These are phyloP conservation scores for Nowickia ferox DNA, from an alignment of 2,888 invertebrate species.

Conservation along the genomic window DNA sequence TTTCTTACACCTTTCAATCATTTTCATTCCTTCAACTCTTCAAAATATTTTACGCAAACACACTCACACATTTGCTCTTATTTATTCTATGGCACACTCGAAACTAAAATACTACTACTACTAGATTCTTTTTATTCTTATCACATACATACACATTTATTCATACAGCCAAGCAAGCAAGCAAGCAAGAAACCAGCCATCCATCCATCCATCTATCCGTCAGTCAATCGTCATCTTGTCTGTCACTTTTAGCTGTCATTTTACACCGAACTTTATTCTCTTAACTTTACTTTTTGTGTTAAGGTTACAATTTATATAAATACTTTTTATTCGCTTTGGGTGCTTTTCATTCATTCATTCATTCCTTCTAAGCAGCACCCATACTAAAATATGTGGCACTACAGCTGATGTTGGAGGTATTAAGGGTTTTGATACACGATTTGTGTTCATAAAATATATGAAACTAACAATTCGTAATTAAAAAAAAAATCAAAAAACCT, in stretches of 20 bases:
- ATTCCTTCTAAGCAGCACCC: neutral
- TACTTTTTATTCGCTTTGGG: conserved; percentile 59
- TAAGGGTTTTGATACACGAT: conserved; percentile 59
- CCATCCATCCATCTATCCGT: conserved; percentile 62
- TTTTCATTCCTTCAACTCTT: conserved; percentile 71
- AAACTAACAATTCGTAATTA: neutral
- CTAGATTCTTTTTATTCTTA: conserved; percentile 52
- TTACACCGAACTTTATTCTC: conserved; percentile 70
- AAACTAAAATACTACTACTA: too few species aligned
- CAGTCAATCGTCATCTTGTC: conserved; percentile 70
- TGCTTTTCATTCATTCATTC: conserved; percentile 43
- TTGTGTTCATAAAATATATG: neutral
- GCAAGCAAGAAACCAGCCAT: conserved; percentile 38
- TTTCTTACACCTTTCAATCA: conserved; percentile 80
- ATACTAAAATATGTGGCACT: conserved; percentile 3
- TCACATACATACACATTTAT: conserved; percentile 60
- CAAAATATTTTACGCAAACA: conserved; percentile 56
- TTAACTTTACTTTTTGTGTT: conserved; percentile 67
- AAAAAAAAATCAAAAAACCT: too few species aligned
- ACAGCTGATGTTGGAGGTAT: conserved; percentile 7
- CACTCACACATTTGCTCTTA: conserved; percentile 34
- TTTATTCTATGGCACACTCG: conserved; percentile 21
- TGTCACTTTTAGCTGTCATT: conserved; percentile 71
- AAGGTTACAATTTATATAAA: conserved; percentile 70
- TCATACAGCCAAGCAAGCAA: conserved; percentile 35